Conservation (phyloP, 2,797 vertebrate species). For the Vireo griseus region DNA sequence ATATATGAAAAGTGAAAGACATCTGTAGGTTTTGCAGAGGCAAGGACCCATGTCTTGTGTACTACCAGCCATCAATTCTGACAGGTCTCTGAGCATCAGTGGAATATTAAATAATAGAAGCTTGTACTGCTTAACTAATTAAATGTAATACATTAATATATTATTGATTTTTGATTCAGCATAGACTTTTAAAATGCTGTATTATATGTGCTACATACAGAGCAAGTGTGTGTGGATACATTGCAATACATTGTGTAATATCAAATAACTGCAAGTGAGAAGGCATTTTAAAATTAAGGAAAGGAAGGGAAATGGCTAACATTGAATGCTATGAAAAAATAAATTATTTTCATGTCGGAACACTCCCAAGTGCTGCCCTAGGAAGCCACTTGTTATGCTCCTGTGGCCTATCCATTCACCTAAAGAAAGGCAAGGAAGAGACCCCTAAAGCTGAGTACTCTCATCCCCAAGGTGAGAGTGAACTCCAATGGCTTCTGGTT, state of each 20-base stretch:
- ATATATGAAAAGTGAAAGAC: background rate
- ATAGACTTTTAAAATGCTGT: background rate
- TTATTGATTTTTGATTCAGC: background rate
- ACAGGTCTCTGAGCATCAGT: background rate
- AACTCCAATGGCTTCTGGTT: background rate
- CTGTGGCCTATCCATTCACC: background rate
- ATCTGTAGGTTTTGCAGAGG: background rate
- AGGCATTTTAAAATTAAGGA: background rate
- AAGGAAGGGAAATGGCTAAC: background rate
- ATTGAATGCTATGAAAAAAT: background rate
- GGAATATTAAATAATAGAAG: background rate
- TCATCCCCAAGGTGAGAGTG: background rate
- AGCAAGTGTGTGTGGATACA: background rate
- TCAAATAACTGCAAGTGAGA: background rate
- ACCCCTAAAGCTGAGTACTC: background rate
- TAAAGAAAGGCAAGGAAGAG: background rate
- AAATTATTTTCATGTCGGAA: background rate
- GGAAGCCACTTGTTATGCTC: background rate
- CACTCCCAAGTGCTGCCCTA: background rate
- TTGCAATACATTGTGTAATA: background rate
- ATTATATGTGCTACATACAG: background rate
- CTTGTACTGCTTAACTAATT: background rate
- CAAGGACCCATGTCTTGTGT: accelerated
- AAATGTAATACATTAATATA: background rate
- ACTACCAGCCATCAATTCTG: background rate